Base-by-base conservation (phyloP, 2,888 invertebrate species). In the Drosophila mercatorum region DNA sequence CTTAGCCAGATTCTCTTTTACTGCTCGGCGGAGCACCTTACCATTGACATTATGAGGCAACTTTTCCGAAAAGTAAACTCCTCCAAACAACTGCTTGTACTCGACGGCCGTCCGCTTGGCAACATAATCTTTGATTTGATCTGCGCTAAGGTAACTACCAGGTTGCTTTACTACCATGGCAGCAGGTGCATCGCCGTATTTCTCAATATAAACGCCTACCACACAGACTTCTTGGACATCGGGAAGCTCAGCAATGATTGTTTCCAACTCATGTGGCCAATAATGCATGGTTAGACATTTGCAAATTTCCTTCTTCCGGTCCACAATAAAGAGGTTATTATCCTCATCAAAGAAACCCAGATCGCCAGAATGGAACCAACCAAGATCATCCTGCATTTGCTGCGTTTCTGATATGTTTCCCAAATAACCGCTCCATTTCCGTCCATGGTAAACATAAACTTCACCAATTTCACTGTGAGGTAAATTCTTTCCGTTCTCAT, bases 281-380 rank as follows among this genome's bases (percentile, higher is more conserved):
- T 79, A 78, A 2, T 83, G 81, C 67, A 66, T 76, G 17, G 79
- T 72, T 4, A 78, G 56, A 56, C 81, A 89, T 65, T 89, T 90
- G 0, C 81, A 63, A n/a, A 83, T 81, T 11, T 91, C 90, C 68
- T 91, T 92, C 43, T 82, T 89, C 0, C 91, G 81, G 66, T 83
- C 92, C 14, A 81, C 78, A 5, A 90, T 52, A 70, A 68, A 83
- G 5, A 91, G 67, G 64, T 63, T 77, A 8, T 86, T 77, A 0
- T 88, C 75, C 0, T 83, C 75, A 67, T 91, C 90, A 63, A 91
- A 85, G 60, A 84, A 85, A 4, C 91, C 91, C 53, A 91, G 31
- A 65, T 92, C 92, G 5, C 91, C 92, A 2, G 89, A 79, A 17
- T 83, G 84, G n/a, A 88, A 74, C 90, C 89, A 92, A 17, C 88